Evolutionary conservation across 2,888 invertebrate genomes (phyloP).

Genomic region (Stenodera caucasica): DNA sequence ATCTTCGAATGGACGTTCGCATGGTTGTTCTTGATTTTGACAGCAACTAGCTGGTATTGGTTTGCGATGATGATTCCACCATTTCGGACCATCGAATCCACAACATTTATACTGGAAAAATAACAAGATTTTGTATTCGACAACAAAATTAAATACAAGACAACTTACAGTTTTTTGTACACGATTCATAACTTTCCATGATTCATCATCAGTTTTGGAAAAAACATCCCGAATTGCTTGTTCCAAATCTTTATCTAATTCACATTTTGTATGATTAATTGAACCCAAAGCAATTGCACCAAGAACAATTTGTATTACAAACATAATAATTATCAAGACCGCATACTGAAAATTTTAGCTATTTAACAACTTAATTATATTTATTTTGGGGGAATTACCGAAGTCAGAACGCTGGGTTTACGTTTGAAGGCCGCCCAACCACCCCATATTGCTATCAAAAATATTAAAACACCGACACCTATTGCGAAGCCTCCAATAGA

Average conservation of each 20-base stretch:
- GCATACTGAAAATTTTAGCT: conserved; percentile 15
- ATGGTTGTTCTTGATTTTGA: conserved; percentile 11
- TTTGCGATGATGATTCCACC: conserved; percentile 19
- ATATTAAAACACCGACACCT: conserved; percentile 22
- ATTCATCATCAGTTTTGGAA: conserved; percentile 13
- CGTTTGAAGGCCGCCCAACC: conserved; percentile 19
- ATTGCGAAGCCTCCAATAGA: conserved; percentile 25
- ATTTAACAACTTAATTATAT: background rate
- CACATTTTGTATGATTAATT: conserved; percentile 10
- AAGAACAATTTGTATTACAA: conserved; percentile 26
- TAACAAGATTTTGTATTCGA: background rate
- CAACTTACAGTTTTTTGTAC: conserved; percentile 22
- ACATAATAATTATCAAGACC: conserved; percentile 16
- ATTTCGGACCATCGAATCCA: conserved; percentile 22
- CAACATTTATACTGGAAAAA: conserved; percentile 23
- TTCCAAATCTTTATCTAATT: conserved; percentile 12
- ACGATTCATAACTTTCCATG: conserved; percentile 16
- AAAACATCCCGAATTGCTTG: conserved; percentile 21
- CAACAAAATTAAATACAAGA: background rate
- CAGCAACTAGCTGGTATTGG: conserved; percentile 21
- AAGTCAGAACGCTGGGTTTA: conserved; percentile 16
- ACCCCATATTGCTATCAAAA: conserved; percentile 16
- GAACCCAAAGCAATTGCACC: conserved; percentile 21
- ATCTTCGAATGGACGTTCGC: conserved; percentile 17
- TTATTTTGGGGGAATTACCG: conserved; percentile 10